Base-by-base conservation (phyloP, 2,888 invertebrate genomes). In the Apamea monoglypha region DNA sequence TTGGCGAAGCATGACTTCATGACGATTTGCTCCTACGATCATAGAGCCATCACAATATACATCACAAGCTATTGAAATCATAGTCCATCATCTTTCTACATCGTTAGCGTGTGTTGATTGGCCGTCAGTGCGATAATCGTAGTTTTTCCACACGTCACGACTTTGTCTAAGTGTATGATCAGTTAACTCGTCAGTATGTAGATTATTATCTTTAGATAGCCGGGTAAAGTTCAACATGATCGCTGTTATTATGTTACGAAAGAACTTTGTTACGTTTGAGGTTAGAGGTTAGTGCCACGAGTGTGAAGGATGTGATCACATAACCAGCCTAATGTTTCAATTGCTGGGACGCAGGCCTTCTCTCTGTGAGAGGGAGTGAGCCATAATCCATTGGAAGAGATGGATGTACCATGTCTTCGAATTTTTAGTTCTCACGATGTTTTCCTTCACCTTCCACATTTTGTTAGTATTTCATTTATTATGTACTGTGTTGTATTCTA, bases 91-190 rank as follows among this genome's bases (percentile, higher is more conserved):
- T 72, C 7, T 73, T 70, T 84, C 66, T 71, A 78, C 71, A 36
- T 40, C 36, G 59, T 50, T 77, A 66, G 40, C 70, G 1, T 59
- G 74, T 71, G 72, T 73, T 87, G 85, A 87, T 70, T 29, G 61
- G 25, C 74, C 66, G 56, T 75, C 72, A 80, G 44, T 73, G 18
- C 56, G 61, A 67, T 87, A 79, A 89, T 89, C 79, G 59, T 61
- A 72, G 77, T 74, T 85, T 84, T 81, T 67, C 73, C 77, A 59
- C 81, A 69, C 81, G 72, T 87, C 87, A 89, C 89, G 82, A 87
- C 59, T 80, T 72, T 50, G 71, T 72, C 59, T 78, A 44, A 87
- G 21, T 64, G 29, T 72, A 53, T 78, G 79, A 89, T 89, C 78
- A 75, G 88, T 79, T 87, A 74, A 80, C 74, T 40, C 63, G 70